phyloP scores from a whole-genome alignment of 2,113 vertebrate species.

The Psettodes erumei region DNA sequence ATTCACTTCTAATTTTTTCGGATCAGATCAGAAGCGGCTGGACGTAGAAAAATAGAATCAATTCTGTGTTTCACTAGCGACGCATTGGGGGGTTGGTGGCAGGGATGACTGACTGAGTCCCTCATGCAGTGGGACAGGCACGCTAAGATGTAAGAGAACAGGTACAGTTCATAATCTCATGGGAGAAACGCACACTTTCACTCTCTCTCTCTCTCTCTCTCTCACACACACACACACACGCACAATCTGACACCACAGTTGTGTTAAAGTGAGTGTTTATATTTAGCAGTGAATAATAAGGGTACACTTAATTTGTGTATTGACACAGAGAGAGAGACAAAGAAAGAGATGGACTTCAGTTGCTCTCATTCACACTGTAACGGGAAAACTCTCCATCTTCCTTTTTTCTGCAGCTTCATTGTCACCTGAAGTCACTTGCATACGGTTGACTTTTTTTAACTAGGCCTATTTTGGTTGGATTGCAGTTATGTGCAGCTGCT shows the following conservation, averaged over 20 bases:
- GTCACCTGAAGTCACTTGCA: constrained; percentile 20
- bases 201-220: neutral
- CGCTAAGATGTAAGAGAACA: neutral
- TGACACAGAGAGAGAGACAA: neutral
- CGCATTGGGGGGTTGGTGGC: neutral
- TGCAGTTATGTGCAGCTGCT: neutral
- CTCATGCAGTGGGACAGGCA: neutral
- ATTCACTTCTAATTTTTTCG: neutral
- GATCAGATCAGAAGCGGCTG: neutral
- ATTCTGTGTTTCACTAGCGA: neutral
- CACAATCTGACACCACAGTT: neutral
- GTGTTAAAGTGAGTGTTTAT: constrained; percentile 30
- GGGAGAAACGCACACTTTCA: neutral
- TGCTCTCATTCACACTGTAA: constrained; percentile 24
- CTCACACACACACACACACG: neutral
- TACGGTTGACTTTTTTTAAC: constrained; percentile 8
- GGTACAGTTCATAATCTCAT: neutral
- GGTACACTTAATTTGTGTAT: neutral
- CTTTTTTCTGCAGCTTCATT: neutral
- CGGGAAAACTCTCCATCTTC: neutral
- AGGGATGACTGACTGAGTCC: neutral
- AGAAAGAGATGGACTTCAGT: constrained; percentile 5
- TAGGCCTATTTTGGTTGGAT: neutral
- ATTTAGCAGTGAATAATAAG: constrained; percentile 44
- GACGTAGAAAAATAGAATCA: neutral